Evolutionary conservation across 2,113 vertebrate species (phyloP).

Genomic region (Sander vitreus): DNA sequence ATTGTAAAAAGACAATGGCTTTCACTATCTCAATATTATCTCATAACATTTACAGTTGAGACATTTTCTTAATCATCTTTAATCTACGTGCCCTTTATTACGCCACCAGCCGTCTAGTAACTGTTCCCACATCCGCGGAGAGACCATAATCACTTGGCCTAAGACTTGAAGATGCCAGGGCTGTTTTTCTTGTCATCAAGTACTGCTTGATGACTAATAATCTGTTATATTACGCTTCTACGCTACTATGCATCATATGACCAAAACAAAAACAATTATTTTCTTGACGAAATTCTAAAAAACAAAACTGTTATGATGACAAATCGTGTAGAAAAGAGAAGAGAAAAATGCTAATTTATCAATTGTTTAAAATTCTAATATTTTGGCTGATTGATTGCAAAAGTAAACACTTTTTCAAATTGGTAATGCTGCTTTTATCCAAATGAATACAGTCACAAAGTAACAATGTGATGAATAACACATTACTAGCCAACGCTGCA

Average conservation of each 20-base stretch:
- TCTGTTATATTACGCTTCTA: conserved; percentile 10
- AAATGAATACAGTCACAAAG: conserved; percentile 51
- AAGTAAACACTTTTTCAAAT: conserved; percentile 37
- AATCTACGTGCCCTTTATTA: conserved; percentile 62
- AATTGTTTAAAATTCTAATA: conserved; percentile 41
- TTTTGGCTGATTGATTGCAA: conserved; percentile 40
- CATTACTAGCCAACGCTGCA: conserved; percentile 21
- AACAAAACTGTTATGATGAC: conserved; percentile 9
- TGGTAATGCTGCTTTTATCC: conserved; percentile 23
- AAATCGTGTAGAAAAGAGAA: conserved; percentile 7
- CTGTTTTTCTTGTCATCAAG: conserved; percentile 27
- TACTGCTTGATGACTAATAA: conserved; percentile 18
- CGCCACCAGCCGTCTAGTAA: conserved; percentile 41
- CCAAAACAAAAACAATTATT: conserved; percentile 10
- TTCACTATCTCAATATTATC: conserved; percentile 54
- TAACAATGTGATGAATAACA: conserved; percentile 35
- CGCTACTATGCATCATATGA: not conserved
- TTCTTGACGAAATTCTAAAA: not conserved
- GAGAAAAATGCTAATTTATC: conserved; percentile 41
- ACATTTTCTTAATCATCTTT: conserved; percentile 63
- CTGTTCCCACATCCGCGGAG: conserved; percentile 33
- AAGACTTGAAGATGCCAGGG: conserved; percentile 13
- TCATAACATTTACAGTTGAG: conserved; percentile 63
- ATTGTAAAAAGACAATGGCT: conserved; percentile 47
- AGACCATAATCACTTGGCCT: conserved; percentile 37